Conservation (phyloP, 2,797 vertebrate genomes). For the Helarctos malayanus region DNA sequence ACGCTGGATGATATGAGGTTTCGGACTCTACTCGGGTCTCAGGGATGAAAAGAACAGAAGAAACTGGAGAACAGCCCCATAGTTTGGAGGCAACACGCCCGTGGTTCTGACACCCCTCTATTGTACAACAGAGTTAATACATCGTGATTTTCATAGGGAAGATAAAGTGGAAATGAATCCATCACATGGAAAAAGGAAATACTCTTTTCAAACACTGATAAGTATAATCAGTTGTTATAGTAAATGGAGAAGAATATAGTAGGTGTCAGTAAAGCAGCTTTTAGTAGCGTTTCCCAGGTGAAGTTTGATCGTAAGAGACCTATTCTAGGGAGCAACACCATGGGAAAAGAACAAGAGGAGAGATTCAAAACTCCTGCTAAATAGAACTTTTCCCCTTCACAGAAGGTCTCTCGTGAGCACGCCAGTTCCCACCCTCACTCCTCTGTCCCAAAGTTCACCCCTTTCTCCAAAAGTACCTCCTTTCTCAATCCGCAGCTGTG, state of each 20-base stretch:
- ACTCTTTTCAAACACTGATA: not conserved
- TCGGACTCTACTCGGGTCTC: not conserved
- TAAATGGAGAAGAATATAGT: not conserved
- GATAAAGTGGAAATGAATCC: not conserved
- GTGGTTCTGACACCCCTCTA: too few relatives aligned
- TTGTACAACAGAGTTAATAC: not conserved
- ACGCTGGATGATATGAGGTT: not conserved
- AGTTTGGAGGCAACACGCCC: rapidly evolving
- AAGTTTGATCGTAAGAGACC: not conserved
- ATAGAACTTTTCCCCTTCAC: not conserved
- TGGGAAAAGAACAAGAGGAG: not conserved
- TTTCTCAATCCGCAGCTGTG: not conserved
- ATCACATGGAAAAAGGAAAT: not conserved
- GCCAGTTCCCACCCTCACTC: rapidly evolving
- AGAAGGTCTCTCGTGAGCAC: not conserved
- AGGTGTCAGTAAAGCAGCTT: not conserved
- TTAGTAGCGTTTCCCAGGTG: not conserved
- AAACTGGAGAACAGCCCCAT: rapidly evolving
- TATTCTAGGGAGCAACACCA: not conserved
- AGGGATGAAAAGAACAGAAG: not conserved
- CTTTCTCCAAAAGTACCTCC: not conserved
- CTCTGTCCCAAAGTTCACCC: not conserved
- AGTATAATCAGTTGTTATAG: not conserved
- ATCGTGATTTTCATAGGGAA: rapidly evolving
- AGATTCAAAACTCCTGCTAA: not conserved